Base-by-base conservation (phyloP, 2,888 invertebrate species). In the Euphydryas editha region DNA sequence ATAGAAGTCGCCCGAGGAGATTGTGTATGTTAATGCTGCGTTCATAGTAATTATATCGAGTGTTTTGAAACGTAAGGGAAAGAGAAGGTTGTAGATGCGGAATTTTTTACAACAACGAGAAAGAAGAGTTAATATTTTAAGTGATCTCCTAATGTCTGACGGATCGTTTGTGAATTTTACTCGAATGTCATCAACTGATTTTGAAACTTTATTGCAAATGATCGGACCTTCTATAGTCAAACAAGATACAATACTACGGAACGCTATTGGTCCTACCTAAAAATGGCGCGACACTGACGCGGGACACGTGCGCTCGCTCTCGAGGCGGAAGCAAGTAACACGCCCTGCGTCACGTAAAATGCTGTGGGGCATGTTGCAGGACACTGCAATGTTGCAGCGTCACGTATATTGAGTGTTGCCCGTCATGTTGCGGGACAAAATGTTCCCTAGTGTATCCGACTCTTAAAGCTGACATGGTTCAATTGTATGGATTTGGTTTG, bases 161-260 rank as follows among this genome's bases (percentile, higher is more conserved):
- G 73, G 71, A 66, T 74, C 72, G 68, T 74, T 74, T 73, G 36
- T 24, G 70, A 75, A 73, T 69, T 75, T 73, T 71, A 72, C 72
- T 63, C 71, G 71, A 72, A 73, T 76, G 70, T 72, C 70, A 65
- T 72, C 73, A 75, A 73, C 70, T 73, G 74, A 74, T 73, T 74
- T 76, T 70, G 66, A 73, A 72, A 68, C 72, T 73, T 65, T 74
- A 72, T 66, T 72, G 62, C 65, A 74, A 72, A 70, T 72, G 66
- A 70, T 73, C 71, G 73, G 68, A 68, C 73, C 70, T 51, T 69
- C 72, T 69, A 72, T 72, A 73, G 71, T 64, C 69, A 72, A 72
- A 72, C 67, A 60, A 68, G 67, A 73, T 73, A 71, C 71, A 72
- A 75, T 71, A 70, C 70, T 75, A 72, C 67, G 70, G 71, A 70